Percentiles rank a stretch among this genome's conserved stretches.
Conservation (phyloP, 1,140 invertebrate species). For the Lordiphosa mommai region DNA sequence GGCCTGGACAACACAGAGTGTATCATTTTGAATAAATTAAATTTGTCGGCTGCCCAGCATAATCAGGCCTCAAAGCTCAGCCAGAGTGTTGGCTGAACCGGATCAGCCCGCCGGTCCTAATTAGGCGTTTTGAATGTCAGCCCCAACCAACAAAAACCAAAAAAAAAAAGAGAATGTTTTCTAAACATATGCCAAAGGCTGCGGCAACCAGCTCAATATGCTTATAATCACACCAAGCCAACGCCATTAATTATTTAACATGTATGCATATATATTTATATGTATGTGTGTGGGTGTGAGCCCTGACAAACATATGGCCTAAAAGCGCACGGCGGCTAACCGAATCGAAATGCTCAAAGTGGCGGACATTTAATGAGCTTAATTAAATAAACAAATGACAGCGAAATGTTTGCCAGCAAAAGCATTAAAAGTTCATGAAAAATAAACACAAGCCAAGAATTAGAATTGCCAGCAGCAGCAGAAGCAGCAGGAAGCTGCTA, state of each 20-base stretch:
- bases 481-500: too few relatives aligned
- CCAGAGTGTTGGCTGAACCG: too few relatives aligned
- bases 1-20: conserved; percentile 53
- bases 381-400: conserved; percentile 73
- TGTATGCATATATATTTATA: conserved; percentile 21
- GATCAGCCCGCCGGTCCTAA: conserved; percentile 37
- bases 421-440: conserved; percentile 58
- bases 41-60: conserved; percentile 47
- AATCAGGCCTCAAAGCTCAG: conserved; percentile 33
- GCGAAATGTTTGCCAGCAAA: conserved; percentile 31
- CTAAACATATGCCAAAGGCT: conserved; percentile 29
- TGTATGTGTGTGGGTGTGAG: neutral
- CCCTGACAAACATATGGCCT: conserved; percentile 17
- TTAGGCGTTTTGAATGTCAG: conserved; percentile 72
- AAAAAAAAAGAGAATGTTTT: conserved; percentile 31
- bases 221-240: conserved; percentile 45
- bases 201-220: conserved; percentile 62
- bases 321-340: too few relatives aligned
- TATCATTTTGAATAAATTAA: conserved; percentile 71
- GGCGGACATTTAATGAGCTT: conserved; percentile 55
- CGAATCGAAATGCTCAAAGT: conserved; percentile 22
- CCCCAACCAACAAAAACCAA: conserved; percentile 6
- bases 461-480: conserved; percentile 16
- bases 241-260: conserved; percentile 62
- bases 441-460: conserved; percentile 32